Percentiles rank a stretch among this genome's conserved stretches.
These are phyloP conservation scores for Gymnocypris eckloni DNA, from an alignment of 2,797 vertebrate genomes.

Conservation along the genomic window DNA sequence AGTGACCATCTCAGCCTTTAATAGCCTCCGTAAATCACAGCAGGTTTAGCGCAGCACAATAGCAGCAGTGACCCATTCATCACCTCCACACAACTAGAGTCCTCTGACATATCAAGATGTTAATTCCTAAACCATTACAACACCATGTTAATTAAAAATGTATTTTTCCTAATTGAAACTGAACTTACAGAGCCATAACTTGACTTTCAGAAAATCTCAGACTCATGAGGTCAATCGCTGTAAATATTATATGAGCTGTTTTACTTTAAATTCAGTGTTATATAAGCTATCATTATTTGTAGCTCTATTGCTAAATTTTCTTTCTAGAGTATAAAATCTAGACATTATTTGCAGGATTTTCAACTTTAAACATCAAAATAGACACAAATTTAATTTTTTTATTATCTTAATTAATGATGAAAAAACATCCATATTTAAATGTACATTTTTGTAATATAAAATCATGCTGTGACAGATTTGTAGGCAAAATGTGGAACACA, in stretches of 20 bases:
- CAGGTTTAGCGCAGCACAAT: conserved; percentile 61
- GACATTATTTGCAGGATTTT: not conserved
- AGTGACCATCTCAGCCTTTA: conserved; percentile 76
- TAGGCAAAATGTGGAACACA: not conserved
- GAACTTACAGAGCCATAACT: not conserved
- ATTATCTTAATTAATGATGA: not conserved
- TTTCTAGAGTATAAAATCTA: not conserved
- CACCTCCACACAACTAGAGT: conserved; percentile 61
- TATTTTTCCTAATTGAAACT: not conserved
- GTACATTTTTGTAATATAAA: not conserved
- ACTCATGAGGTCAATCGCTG: not conserved
- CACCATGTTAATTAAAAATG: not conserved
- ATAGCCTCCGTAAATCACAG: conserved; percentile 79
- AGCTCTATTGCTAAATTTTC: not conserved
- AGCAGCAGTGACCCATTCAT: conserved; percentile 71
- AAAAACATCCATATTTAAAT: not conserved
- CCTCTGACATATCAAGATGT: conserved; percentile 77
- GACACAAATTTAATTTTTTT: not conserved
- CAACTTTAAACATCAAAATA: not conserved
- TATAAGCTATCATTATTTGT: not conserved
- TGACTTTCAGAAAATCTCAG: not conserved
- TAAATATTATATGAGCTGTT: not conserved
- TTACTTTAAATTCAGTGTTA: not conserved
- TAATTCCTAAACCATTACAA: conserved; percentile 71
- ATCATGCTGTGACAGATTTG: not conserved